Conservation (phyloP, 2,888 invertebrate species). For the Troides helena region DNA sequence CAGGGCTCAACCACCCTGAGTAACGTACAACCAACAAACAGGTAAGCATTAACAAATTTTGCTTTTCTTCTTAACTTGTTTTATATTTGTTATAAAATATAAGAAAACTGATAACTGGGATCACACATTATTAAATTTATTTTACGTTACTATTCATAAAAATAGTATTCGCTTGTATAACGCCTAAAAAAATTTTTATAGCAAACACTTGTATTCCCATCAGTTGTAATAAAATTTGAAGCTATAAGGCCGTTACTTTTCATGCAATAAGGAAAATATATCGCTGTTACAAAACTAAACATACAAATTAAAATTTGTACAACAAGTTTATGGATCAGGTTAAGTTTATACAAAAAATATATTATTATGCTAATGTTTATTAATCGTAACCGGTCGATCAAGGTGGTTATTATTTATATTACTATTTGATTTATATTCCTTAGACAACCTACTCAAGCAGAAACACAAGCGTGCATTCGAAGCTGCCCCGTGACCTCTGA, state of each 20-base stretch:
- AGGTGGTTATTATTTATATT: background rate
- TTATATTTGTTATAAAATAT: no score
- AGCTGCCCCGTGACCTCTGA: conserved; percentile 47
- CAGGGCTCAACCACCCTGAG: background rate
- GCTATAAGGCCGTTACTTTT: background rate
- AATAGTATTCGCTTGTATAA: background rate
- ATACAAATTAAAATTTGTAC: background rate
- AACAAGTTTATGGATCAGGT: background rate
- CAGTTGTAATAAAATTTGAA: background rate
- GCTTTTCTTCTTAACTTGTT: no score
- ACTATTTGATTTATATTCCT: background rate
- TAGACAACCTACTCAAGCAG: conserved; percentile 10
- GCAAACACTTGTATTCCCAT: background rate
- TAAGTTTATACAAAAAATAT: background rate
- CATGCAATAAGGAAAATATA: no score
- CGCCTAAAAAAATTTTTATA: background rate
- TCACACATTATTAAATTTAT: background rate
- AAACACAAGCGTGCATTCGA: conserved; percentile 35
- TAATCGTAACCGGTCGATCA: no score
- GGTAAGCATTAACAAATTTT: no score
- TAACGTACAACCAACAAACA: background rate
- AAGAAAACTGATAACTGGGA: background rate
- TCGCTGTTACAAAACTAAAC: background rate
- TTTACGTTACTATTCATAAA: background rate
- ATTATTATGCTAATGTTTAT: background rate